Evolutionary conservation across 2,113 vertebrate genomes (phyloP).

Genomic region (Oryzias celebensis): DNA sequence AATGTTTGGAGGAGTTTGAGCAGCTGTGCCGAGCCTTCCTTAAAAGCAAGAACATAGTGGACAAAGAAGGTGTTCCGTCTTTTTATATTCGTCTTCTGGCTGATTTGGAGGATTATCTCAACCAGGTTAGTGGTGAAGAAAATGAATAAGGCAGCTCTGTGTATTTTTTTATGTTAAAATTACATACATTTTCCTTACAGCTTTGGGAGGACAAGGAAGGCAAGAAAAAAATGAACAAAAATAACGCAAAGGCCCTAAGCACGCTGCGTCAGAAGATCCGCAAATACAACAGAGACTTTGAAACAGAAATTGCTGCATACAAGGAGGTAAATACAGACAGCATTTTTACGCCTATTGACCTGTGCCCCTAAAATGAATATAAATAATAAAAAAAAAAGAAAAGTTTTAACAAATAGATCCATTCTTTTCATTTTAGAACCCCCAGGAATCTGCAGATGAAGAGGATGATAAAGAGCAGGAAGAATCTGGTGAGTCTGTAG

Average conservation of each 20-base stretch:
- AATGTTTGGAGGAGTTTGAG: constrained; percentile 92
- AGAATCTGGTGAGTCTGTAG: constrained; percentile 77
- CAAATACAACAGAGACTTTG: constrained; percentile 91
- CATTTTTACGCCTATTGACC: not conserved
- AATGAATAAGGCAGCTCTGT: too few species aligned
- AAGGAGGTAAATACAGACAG: constrained; percentile 79
- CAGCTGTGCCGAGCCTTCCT: constrained; percentile 86
- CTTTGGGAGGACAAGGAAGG: constrained; percentile 93
- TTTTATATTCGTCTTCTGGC: constrained; percentile 90
- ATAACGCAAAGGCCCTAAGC: constrained; percentile 89
- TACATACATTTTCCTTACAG: constrained; percentile 56
- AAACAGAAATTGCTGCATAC: constrained; percentile 81
- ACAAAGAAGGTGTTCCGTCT: constrained; percentile 88
- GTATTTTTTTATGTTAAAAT: too few species aligned
- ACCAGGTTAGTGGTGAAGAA: constrained; percentile 77
- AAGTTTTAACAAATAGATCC: not conserved
- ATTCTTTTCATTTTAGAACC: constrained; percentile 76
- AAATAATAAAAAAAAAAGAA: not conserved
- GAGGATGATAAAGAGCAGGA: constrained; percentile 86
- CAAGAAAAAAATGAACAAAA: constrained; percentile 95
- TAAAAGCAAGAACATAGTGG: constrained; percentile 90
- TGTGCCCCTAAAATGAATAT: not conserved
- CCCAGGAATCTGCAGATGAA: constrained; percentile 88
- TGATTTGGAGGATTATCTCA: constrained; percentile 88
- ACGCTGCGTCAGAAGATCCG: constrained; percentile 90